A percentile compares a stretch with the other conserved stretches of the same genome.
phyloP scores from a whole-genome alignment of 2,797 vertebrate genomes.

The Orestias chungarensis region DNA sequence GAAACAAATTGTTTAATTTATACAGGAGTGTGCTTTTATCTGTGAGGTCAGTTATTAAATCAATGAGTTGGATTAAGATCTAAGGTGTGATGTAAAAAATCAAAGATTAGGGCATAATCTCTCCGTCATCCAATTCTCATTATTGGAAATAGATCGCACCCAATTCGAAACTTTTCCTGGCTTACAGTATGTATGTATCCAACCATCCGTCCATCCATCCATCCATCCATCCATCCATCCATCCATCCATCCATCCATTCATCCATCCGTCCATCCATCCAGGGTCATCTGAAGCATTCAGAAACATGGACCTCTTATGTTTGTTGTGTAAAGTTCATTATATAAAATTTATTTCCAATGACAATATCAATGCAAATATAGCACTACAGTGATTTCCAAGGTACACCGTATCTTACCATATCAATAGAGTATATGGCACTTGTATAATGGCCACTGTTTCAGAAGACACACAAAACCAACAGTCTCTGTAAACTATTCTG shows the following conservation, averaged over 20 bases:
- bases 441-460: conserved; percentile 86
- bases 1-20: not conserved
- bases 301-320: conserved; percentile 56
- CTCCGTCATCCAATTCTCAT: not conserved
- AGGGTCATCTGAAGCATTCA: conserved; percentile 9
- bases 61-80: not conserved
- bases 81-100: not conserved
- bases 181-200: not conserved
- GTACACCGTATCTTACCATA: conserved; percentile 87
- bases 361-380: conserved; percentile 90
- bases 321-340: conserved; percentile 86
- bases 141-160: not conserved
- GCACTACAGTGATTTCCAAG: conserved; percentile 88
- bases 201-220: not conserved
- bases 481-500: conserved; percentile 83
- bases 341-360: conserved; percentile 89
- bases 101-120: not conserved
- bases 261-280: not conserved
- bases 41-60: not conserved
- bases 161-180: not conserved
- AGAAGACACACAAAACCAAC: conserved; percentile 86
- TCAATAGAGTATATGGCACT: conserved; percentile 86
- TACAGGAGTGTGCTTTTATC: not conserved
- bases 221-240: not conserved
- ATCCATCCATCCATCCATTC: not conserved